phyloP scores from a whole-genome alignment of 1,140 invertebrate genomes.

The Caerostris extrusa region DNA sequence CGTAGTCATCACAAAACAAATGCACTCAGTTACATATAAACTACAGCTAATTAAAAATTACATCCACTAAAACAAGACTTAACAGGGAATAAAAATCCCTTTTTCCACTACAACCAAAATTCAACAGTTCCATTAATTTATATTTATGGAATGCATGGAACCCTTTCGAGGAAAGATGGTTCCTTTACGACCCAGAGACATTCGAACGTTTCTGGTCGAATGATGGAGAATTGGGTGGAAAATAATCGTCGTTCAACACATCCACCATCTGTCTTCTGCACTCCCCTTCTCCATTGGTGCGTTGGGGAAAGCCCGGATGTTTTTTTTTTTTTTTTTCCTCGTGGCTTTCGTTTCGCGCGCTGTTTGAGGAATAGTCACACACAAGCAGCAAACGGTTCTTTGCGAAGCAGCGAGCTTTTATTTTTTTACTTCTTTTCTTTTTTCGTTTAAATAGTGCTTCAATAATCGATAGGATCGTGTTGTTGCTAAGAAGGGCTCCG shows the following conservation, averaged over 20 bases:
- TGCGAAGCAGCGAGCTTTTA: not conserved
- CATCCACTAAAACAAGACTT: too few relatives aligned
- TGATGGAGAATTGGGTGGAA: not conserved
- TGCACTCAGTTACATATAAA: too few relatives aligned
- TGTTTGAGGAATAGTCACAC: not conserved
- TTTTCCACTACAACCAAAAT: too few relatives aligned
- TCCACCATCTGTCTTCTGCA: not conserved
- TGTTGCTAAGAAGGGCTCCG: not conserved
- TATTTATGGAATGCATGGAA: not conserved
- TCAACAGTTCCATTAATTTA: too few relatives aligned
- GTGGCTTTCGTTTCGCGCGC: not conserved
- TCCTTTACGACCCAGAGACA: not conserved
- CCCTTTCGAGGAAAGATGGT: not conserved
- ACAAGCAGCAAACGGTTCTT: not conserved
- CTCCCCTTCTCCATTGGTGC: not conserved
- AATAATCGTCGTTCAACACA: not conserved
- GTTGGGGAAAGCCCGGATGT: not conserved
- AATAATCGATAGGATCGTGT: slow-evolving; percentile 23
- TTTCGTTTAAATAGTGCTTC: not conserved
- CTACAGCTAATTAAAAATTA: too few relatives aligned
- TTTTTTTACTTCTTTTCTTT: not conserved
- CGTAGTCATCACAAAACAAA: too few relatives aligned
- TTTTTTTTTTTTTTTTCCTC: not conserved
- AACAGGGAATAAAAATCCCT: too few relatives aligned
- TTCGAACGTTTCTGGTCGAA: not conserved